These are phyloP conservation scores for Lucifuga dentata DNA, from an alignment of 2,113 vertebrate species.

Conservation along the genomic window DNA sequence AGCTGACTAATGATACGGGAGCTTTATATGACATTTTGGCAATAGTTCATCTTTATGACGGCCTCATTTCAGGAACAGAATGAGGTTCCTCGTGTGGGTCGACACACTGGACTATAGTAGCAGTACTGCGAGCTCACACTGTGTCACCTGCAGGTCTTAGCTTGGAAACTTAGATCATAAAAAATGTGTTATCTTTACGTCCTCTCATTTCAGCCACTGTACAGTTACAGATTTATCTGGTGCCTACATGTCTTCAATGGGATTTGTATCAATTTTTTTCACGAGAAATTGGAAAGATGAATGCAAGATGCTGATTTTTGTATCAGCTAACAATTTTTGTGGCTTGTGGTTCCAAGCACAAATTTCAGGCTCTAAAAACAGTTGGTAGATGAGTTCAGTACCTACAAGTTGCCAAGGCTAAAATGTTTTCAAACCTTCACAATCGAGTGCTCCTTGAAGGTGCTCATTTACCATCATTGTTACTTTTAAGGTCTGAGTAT, in stretches of 20 bases:
- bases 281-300: constrained; percentile 12
- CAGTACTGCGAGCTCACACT: background rate
- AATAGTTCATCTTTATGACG: constrained; percentile 38
- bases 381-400: background rate
- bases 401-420: background rate
- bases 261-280: background rate
- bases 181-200: background rate
- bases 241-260: background rate
- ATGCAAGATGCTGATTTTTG: background rate
- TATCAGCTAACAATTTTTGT: too few species aligned
- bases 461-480: constrained; percentile 14
- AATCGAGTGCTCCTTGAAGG: background rate
- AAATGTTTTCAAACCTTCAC: background rate
- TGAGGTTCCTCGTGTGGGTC: constrained; percentile 23
- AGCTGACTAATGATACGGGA: constrained; percentile 54
- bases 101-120: constrained; percentile 17
- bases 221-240: too few species aligned
- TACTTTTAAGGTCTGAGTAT: background rate
- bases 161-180: constrained; percentile 3
- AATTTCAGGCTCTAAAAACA: too few species aligned
- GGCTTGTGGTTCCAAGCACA: too few species aligned
- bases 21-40: constrained; percentile 53
- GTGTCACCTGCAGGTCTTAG: constrained; percentile 23
- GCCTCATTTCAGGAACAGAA: constrained; percentile 42
- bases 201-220: too few species aligned